Conservation (phyloP, 2,888 invertebrate genomes). For the Atethmia centrago region DNA sequence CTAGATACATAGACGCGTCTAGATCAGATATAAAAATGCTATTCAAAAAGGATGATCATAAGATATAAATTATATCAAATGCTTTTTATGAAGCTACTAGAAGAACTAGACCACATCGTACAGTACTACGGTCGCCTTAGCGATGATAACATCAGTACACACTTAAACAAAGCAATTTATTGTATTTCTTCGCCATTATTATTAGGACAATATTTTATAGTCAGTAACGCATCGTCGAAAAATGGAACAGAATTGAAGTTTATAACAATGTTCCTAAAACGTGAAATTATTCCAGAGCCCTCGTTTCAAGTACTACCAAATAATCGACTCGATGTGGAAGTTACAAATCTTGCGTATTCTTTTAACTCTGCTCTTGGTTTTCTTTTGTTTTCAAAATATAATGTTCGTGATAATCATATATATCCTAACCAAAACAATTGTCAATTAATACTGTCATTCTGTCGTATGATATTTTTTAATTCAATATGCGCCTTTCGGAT, state of each 20-base stretch:
- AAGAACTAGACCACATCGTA: not conserved
- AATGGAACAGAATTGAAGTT: not conserved
- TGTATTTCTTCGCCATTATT: not conserved
- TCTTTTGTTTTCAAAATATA: slow-evolving; percentile 30
- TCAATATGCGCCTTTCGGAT: not conserved
- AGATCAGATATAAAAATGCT: not conserved
- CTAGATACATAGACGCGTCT: not conserved
- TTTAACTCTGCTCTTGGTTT: slow-evolving; percentile 10
- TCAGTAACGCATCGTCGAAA: not conserved
- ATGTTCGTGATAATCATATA: slow-evolving; percentile 35
- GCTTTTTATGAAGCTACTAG: not conserved
- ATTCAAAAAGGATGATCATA: not conserved
- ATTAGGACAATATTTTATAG: not conserved
- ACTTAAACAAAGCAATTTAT: not conserved
- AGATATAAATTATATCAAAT: not conserved
- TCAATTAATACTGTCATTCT: slow-evolving; percentile 20
- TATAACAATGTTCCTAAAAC: not conserved
- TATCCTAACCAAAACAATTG: slow-evolving; percentile 16
- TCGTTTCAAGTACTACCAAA: slow-evolving; percentile 12
- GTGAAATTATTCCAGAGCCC: not conserved
- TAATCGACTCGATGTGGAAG: slow-evolving; percentile 21
- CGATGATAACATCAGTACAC: slow-evolving; percentile 7
- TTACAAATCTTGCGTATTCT: slow-evolving; percentile 14
- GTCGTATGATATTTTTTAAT: not conserved
- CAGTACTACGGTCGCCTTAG: not conserved